phyloP scores from a whole-genome alignment of 2,797 vertebrate species.

The Alca torda region DNA sequence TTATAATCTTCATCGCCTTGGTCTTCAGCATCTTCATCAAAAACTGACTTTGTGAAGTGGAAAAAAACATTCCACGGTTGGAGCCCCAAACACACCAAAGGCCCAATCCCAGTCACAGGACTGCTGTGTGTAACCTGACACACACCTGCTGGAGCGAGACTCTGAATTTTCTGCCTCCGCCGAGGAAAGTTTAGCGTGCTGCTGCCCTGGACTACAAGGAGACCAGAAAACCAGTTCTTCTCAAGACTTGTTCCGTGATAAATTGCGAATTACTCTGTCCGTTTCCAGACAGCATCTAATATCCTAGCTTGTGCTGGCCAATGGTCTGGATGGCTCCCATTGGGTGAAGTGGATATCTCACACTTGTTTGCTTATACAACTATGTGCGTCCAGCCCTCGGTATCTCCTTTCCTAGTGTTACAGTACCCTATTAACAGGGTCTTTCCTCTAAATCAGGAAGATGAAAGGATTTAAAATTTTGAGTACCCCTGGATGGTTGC shows the following conservation, averaged over 20 bases:
- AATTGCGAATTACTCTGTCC: not conserved
- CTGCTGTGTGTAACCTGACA: not conserved
- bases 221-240: not conserved
- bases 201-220: not conserved
- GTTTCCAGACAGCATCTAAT: not conserved
- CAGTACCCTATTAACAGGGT: not conserved
- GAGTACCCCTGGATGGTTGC: not conserved
- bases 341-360: not conserved
- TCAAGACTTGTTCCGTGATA: not conserved
- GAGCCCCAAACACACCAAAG: not conserved
- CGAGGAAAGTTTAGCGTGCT: not conserved
- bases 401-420: not conserved
- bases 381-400: not conserved
- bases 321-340: not conserved
- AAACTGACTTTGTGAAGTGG: not conserved
- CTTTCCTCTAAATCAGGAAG: not conserved
- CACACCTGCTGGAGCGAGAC: not conserved
- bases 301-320: not conserved
- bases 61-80: not conserved
- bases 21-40: not conserved
- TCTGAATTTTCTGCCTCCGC: not conserved
- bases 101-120: too few species aligned
- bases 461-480: not conserved
- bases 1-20: not conserved
- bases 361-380: not conserved